phyloP scores from a whole-genome alignment of 2,888 invertebrate genomes.

The Atethmia centrago region DNA sequence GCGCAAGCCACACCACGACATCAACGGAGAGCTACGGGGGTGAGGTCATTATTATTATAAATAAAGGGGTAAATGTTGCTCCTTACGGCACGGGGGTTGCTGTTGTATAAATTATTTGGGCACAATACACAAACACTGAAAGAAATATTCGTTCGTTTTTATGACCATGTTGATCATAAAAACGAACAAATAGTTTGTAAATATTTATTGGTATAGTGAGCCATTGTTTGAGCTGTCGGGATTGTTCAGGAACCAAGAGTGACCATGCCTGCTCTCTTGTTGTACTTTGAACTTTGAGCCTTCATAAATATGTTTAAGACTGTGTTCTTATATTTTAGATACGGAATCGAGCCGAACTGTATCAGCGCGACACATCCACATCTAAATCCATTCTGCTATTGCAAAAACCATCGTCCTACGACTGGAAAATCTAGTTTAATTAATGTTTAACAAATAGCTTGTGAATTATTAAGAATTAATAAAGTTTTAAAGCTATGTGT shows the following conservation, averaged over 20 bases:
- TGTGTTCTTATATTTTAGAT: constrained; percentile 86
- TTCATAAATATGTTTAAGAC: background rate
- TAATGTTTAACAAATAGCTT: background rate
- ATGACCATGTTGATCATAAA: too few species aligned
- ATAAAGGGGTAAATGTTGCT: background rate
- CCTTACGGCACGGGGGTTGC: too few species aligned
- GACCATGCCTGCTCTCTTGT: background rate
- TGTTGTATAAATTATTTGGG: background rate
- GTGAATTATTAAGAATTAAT: constrained; percentile 2
- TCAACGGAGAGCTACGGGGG: too few species aligned
- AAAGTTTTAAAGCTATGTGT: constrained; percentile 4
- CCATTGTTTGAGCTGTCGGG: background rate
- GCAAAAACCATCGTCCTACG: constrained; percentile 5
- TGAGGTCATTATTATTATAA: too few species aligned
- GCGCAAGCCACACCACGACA: too few species aligned
- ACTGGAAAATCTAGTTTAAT: background rate
- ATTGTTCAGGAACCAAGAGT: background rate
- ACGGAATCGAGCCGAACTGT: constrained; percentile 95
- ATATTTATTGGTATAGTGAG: background rate
- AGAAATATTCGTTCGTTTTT: background rate
- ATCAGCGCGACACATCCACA: constrained; percentile 93
- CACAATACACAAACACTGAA: background rate
- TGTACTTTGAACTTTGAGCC: too few species aligned
- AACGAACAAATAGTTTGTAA: background rate
- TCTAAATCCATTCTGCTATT: constrained; percentile 94